phyloP scores from a whole-genome alignment of 2,888 invertebrate species.

The Clostera curtula region DNA sequence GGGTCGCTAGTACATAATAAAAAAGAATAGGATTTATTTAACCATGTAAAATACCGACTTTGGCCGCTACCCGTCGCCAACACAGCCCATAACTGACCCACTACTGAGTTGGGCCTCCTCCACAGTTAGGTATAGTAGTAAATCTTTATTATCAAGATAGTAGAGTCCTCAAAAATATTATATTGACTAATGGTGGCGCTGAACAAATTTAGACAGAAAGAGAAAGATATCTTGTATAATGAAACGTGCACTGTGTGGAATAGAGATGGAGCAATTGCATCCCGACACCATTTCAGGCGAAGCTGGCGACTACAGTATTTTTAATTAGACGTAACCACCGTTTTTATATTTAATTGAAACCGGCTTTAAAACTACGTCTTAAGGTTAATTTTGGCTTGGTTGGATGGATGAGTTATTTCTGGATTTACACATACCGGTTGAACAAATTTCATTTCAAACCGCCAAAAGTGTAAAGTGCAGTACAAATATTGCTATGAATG shows the following conservation, averaged over 20 bases:
- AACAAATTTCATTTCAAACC: slow-evolving; percentile 66
- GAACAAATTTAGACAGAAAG: slow-evolving; percentile 32
- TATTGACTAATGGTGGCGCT: slow-evolving; percentile 41
- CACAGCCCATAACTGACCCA: no score
- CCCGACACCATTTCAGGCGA: slow-evolving; percentile 62
- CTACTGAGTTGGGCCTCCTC: no score
- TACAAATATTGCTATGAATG: slow-evolving; percentile 54
- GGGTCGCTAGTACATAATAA: no score
- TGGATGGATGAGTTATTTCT: slow-evolving; percentile 40
- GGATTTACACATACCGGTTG: slow-evolving; percentile 42
- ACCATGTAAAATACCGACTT: no score
- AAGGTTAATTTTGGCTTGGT: slow-evolving; percentile 16
- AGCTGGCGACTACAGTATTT: slow-evolving; percentile 22
- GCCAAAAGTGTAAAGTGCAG: slow-evolving; percentile 59
- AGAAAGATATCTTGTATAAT: slow-evolving; percentile 23
- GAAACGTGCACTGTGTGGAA: slow-evolving; percentile 15
- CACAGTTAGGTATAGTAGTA: no score
- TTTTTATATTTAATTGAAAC: no score
- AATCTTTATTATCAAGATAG: no score
- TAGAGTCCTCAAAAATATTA: no score
- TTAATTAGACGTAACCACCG: slow-evolving; percentile 26
- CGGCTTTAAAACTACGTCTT: not conserved
- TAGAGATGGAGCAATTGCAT: slow-evolving; percentile 40
- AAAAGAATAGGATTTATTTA: no score
- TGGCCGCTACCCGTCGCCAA: no score